Base-by-base conservation (phyloP, 2,888 invertebrate genomes). In the Molanna angustata region DNA sequence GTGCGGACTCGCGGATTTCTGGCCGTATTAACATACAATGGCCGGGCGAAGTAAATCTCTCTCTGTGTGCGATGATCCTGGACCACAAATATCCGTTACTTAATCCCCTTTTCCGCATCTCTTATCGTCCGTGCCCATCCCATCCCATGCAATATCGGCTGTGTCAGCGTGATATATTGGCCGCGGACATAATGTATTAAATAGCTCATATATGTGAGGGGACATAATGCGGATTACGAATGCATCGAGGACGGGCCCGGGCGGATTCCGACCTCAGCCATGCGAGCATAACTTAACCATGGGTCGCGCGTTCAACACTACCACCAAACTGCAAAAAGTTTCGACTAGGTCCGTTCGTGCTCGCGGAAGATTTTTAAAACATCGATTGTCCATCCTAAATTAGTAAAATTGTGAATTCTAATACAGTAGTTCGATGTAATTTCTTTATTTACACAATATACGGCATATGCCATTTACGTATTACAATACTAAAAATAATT, bases 161-260 rank as follows among this genome's bases (percentile, higher is more conserved):
- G 57, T 52, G 57, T 57, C 57, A 57, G 49, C 57, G 57, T 57
- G 57, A 57, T 57, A 54, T 57, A 57, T 57, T 53, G 57, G 44
- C 47, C 49, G 20, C 42, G 53, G 50, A 54, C 49, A 32, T n/a
- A n/a, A n/a, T 33, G 53, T 40, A 52, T 54, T 43, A 53, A 53
- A 51, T 37, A 42, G 32, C 40, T 31, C 39, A 32, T 35, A 16
- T 33, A n/a, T 16, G 19, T 32, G 51, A 54, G 45, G 47, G 51
- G 40, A 51, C 48, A 55, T 52, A 52, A 55, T 55, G 55, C 52
- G 52, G 55, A 55, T 55, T 51, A 52, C 37, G 21, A 52, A 44
- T 52, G 55, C 52, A 52, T 43, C 44, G 51, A 48, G 44, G 54
- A 42, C 52, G 48, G 42, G 20, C 9, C 14, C 18, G 27, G 4